phyloP scores from a whole-genome alignment of 2,113 vertebrate species.

The Chamaea fasciata region DNA sequence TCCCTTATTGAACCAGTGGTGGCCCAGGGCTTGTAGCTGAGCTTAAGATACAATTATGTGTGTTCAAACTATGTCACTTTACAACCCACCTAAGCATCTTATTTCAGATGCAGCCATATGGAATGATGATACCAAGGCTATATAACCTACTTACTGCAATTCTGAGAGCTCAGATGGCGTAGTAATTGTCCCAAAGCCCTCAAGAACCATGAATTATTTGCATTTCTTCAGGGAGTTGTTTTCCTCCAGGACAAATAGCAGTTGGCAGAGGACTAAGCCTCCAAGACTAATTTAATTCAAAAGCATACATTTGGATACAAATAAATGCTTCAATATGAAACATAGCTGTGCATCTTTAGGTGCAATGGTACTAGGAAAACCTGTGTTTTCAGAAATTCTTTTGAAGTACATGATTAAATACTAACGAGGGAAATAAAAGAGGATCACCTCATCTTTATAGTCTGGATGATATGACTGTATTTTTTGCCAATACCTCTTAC shows the following conservation, averaged over 20 bases:
- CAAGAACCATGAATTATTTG: conserved; percentile 59
- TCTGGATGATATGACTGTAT: neutral
- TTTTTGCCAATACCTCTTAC: neutral
- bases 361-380: neutral
- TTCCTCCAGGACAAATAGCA: conserved; percentile 66
- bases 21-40: neutral
- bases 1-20: neutral
- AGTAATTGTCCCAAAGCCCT: conserved; percentile 67
- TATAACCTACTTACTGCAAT: conserved; percentile 58
- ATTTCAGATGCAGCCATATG: conserved; percentile 66
- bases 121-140: conserved; percentile 52
- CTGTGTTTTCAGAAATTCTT: conserved; percentile 14
- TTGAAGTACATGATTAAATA: neutral
- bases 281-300: conserved; percentile 60
- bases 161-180: conserved; percentile 57
- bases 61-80: conserved; percentile 40
- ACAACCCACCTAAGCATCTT: conserved; percentile 52
- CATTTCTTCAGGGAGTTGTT: conserved; percentile 60
- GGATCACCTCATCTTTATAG: neutral
- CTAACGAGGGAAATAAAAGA: neutral
- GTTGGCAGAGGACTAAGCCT: conserved; percentile 51
- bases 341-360: conserved; percentile 5
- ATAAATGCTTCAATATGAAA: conserved; percentile 17
- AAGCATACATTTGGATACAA: conserved; percentile 49
- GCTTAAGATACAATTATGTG: conserved; percentile 11